Evolutionary conservation across 2,797 vertebrate genomes (phyloP).

Genomic region (Microctenopoma steveboyesi): DNA sequence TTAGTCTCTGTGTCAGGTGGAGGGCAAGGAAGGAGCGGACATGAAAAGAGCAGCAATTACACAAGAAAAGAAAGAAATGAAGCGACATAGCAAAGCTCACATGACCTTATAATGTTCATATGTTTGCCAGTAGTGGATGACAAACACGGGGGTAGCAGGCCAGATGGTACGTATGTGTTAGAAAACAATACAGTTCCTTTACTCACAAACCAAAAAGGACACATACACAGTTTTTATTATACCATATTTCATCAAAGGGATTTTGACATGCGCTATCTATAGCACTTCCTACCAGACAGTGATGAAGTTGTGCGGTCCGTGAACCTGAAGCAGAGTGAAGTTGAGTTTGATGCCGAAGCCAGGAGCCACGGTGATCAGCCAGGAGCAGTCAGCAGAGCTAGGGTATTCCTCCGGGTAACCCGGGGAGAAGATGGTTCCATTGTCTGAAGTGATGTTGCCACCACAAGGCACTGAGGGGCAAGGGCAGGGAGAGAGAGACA

Average conservation of each 20-base stretch:
- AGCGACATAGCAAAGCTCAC: not conserved
- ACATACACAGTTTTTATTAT: not conserved
- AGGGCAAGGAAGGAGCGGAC: not conserved
- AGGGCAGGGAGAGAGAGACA: slow-evolving; percentile 3
- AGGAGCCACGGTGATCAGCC: slow-evolving; percentile 91
- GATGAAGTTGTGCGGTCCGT: slow-evolving; percentile 95
- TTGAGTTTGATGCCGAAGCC: slow-evolving; percentile 93
- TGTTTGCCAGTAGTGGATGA: slow-evolving; percentile 12
- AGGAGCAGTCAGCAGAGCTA: slow-evolving; percentile 92
- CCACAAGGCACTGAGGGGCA: slow-evolving; percentile 90
- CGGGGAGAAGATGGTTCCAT: slow-evolving; percentile 96
- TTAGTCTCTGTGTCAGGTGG: not conserved
- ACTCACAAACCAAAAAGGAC: not conserved
- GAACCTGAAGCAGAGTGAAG: slow-evolving; percentile 94
- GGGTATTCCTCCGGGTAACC: slow-evolving; percentile 96
- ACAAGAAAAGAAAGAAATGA: not conserved
- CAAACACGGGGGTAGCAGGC: slow-evolving; percentile 5
- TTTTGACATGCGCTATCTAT: not conserved
- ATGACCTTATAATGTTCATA: not conserved
- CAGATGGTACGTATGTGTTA: not conserved
- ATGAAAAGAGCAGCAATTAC: not conserved
- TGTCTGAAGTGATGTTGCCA: slow-evolving; percentile 92
- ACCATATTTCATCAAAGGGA: too few relatives aligned
- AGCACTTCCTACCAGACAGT: slow-evolving; percentile 89
- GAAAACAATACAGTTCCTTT: not conserved